Base-by-base conservation (phyloP, 2,888 invertebrate species). In the Lepeophtheirus nordmannii region DNA sequence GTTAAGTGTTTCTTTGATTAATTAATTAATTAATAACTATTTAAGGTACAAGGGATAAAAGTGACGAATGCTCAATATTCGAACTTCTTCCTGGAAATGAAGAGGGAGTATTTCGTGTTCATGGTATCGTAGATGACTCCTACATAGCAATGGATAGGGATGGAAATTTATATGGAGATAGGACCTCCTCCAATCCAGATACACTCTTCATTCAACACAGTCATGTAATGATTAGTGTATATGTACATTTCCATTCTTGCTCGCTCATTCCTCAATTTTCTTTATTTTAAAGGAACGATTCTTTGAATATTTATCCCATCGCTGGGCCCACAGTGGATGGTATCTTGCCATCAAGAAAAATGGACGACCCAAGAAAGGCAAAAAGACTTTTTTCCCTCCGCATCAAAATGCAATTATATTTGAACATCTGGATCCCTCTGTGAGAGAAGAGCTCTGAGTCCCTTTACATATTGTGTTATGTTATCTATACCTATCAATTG, bases 261-360 rank as follows among this genome's bases (percentile, higher is more conserved):
- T 30, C 30, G 7, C 30, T 30, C 30, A 30, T 30, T 30, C 30
- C 7, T 7, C 30, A 5, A 76, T 81, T 73, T 77, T 81, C 30
- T 81, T 82, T 72, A 76, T 77, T 69, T 75, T 78, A 61, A 76
- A 78, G 53, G 80, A 79, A 11, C 76, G 75, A 1, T 82, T 81
- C 73, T 81, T 80, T 69, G 78, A 79, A 1, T 82, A 82, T 71
- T 74, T 81, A 69, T 81, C 81, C 8, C 76, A 77, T 70, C 78
- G 79, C 71, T 79, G 78, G 69, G 79, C 79, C 1, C 79, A 80
- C 69, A 72, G 78, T 10, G 81, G 81, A 14, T 82, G 82, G 82
- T 82, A 80, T 73, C 74, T 82, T 53, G 82, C 80, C 1, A 76
- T 83, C 59, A 82, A 82, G 70, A 81, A 79, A 70, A 80, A 79